phyloP scores from a whole-genome alignment of 64 coral and sea anemone species.

The Orbicella faveolata region DNA sequence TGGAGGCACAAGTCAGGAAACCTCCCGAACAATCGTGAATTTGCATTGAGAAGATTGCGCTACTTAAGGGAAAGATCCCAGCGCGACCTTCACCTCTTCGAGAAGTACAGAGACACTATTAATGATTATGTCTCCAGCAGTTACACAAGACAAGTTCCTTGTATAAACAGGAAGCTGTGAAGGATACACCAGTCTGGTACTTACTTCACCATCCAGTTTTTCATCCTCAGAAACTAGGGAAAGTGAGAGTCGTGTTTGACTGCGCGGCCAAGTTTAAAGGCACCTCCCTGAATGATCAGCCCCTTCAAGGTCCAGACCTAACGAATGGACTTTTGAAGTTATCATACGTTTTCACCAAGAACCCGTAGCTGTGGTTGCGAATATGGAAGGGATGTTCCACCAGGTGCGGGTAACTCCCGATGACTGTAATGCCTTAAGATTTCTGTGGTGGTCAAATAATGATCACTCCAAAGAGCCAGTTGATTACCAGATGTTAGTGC shows the following conservation, averaged over 20 bases:
- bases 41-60: neutral
- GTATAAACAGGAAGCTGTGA: neutral
- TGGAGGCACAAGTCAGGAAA: neutral
- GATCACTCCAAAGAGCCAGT: constrained; percentile 7
- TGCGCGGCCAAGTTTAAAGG: neutral
- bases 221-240: neutral
- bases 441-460: constrained; percentile 34
- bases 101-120: neutral
- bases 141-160: neutral
- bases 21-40: neutral
- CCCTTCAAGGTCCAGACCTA: neutral
- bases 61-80: neutral
- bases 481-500: constrained; percentile 4
- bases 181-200: neutral
- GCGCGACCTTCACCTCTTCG: neutral
- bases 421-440: constrained; percentile 5
- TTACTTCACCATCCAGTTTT: neutral
- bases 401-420: constrained; percentile 6
- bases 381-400: constrained; percentile 16
- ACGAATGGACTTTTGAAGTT: neutral
- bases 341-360: neutral
- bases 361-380: neutral
- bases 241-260: neutral
- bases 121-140: neutral
- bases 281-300: neutral